Conservation (phyloP, 2,888 invertebrate species). For the Spisula subtruncata region DNA sequence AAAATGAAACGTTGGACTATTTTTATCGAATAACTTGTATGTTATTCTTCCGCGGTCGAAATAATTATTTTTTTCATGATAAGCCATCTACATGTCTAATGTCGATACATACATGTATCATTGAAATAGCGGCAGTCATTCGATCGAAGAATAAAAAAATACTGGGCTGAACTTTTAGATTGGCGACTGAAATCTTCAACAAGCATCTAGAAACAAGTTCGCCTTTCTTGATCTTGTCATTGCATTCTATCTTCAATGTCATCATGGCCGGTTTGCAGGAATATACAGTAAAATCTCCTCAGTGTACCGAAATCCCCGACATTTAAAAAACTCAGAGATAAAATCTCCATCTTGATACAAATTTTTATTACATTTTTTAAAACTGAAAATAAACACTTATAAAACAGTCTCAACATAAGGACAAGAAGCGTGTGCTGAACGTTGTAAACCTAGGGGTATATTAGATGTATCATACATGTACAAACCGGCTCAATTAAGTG, state of each 20-base stretch:
- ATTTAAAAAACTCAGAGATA: background rate
- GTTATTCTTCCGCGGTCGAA: too few species aligned
- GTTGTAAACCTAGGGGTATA: background rate
- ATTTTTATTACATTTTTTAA: background rate
- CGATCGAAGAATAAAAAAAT: too few species aligned
- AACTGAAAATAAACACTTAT: background rate
- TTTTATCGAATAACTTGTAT: too few species aligned
- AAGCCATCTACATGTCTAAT: too few species aligned
- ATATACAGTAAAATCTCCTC: background rate
- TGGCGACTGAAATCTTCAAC: background rate
- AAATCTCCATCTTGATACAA: conserved; percentile 10
- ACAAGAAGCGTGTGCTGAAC: background rate
- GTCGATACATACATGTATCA: too few species aligned
- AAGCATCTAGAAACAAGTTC: background rate
- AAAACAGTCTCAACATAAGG: background rate
- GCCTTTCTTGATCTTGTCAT: background rate
- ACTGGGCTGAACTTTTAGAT: background rate
- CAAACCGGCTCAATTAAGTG: background rate
- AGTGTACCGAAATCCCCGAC: background rate
- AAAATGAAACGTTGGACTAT: too few species aligned
- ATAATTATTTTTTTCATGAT: too few species aligned
- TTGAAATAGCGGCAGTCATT: too few species aligned
- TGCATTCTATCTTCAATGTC: background rate
- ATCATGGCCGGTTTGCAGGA: background rate
- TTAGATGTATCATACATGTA: background rate